These are phyloP conservation scores for Glandiceps talaboti DNA, from an alignment of 53 echinoderm and acorn worm species.

Conservation along the genomic window DNA sequence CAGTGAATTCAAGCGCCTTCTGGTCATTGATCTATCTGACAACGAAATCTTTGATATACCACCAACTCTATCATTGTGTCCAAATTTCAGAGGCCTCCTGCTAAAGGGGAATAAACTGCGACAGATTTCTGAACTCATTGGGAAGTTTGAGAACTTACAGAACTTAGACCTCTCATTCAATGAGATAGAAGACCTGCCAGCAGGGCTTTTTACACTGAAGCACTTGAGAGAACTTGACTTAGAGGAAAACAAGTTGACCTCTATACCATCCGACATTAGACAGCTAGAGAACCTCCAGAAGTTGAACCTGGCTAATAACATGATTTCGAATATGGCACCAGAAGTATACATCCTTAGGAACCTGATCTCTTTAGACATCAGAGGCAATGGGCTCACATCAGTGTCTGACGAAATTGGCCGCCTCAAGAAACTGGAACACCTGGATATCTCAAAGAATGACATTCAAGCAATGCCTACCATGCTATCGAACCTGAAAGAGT, in stretches of 20 bases:
- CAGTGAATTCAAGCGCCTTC: not conserved
- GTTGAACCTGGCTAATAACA: not conserved
- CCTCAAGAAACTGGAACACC: too few species aligned
- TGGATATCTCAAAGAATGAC: too few species aligned
- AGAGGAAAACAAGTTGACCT: not conserved
- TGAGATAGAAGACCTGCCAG: not conserved
- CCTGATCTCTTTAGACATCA: too few species aligned
- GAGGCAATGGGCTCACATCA: too few species aligned
- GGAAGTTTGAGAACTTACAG: too few species aligned
- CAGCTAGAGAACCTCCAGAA: not conserved
- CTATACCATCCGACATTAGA: not conserved
- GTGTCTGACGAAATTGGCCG: too few species aligned
- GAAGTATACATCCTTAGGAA: too few species aligned
- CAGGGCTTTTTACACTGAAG: not conserved
- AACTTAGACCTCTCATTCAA: too few species aligned
- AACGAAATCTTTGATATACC: not conserved
- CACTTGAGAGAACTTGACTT: not conserved
- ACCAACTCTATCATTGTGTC: not conserved
- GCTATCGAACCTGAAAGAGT: too few species aligned
- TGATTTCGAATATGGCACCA: not conserved
- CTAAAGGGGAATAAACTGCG: not conserved
- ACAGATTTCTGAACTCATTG: too few species aligned
- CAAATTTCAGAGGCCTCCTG: too few species aligned
- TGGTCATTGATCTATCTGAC: not conserved
- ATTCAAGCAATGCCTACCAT: too few species aligned